Evolutionary conservation across 2,797 vertebrate genomes (phyloP).

Genomic region (Selene dorsalis): DNA sequence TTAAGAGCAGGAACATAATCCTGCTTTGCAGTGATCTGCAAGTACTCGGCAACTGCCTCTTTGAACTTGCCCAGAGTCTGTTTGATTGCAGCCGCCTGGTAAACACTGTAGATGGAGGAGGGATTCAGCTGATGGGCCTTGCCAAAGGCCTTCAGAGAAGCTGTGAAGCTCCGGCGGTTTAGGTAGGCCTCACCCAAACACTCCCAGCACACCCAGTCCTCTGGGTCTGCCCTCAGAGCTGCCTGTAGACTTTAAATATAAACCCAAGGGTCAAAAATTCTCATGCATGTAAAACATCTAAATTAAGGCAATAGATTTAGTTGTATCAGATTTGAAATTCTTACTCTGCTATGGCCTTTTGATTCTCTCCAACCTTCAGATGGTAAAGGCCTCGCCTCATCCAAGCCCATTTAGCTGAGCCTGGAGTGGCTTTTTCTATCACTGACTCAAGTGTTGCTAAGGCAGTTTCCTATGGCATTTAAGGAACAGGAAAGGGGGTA

Average conservation of each 20-base stretch:
- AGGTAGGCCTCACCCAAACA: slow-evolving; percentile 96
- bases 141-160: slow-evolving; percentile 93
- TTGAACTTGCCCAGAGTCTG: slow-evolving; percentile 93
- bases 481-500: background rate
- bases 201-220: slow-evolving; percentile 97
- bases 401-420: slow-evolving; percentile 98
- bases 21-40: slow-evolving; percentile 87
- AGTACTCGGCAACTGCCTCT: slow-evolving; percentile 90
- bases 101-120: slow-evolving; percentile 91
- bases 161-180: slow-evolving; percentile 92
- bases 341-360: slow-evolving; percentile 93
- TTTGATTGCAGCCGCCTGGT: slow-evolving; percentile 93
- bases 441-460: slow-evolving; percentile 90
- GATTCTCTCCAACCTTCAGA: slow-evolving; percentile 89
- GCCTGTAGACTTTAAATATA: slow-evolving; percentile 88
- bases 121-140: slow-evolving; percentile 94
- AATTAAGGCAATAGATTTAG: background rate
- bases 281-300: background rate
- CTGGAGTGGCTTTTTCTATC: slow-evolving; percentile 89
- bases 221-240: slow-evolving; percentile 94
- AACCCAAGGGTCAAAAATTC: background rate
- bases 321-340: slow-evolving; percentile 40
- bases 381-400: slow-evolving; percentile 94
- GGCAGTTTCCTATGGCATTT: slow-evolving; percentile 87
- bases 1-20: slow-evolving; percentile 97